These are phyloP conservation scores for Hystrix brachyura DNA, from an alignment of 2,113 vertebrate species.

Conservation along the genomic window DNA sequence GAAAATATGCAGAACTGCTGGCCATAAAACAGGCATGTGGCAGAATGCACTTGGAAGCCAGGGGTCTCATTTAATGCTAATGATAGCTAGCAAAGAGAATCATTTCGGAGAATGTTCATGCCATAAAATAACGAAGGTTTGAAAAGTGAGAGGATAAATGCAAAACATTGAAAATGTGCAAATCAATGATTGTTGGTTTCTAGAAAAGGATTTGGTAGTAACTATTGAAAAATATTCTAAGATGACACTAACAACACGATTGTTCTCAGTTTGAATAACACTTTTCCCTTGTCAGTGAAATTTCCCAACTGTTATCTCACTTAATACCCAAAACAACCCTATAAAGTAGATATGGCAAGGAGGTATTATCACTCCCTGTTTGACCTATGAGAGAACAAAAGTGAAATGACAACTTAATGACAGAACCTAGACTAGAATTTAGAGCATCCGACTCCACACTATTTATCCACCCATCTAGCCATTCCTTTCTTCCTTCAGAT, in stretches of 20 bases:
- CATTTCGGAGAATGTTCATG: conserved; percentile 70
- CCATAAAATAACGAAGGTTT: conserved; percentile 57
- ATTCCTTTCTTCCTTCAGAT: conserved; percentile 53
- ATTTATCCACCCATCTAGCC: conserved; percentile 15
- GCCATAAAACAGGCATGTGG: conserved; percentile 69
- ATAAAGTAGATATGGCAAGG: conserved; percentile 61
- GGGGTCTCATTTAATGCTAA: conserved; percentile 76
- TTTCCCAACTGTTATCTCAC: conserved; percentile 68
- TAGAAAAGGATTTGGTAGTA: background rate
- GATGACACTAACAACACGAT: background rate
- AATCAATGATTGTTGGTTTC: conserved; percentile 40
- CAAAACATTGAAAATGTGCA: background rate
- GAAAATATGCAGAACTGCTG: conserved; percentile 79
- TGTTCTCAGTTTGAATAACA: conserved; percentile 45
- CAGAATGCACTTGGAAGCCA: conserved; percentile 72
- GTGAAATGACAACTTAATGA: conserved; percentile 64
- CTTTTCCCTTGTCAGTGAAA: conserved; percentile 35
- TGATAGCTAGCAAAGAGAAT: conserved; percentile 72
- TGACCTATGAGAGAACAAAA: conserved; percentile 64
- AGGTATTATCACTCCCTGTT: conserved; percentile 60
- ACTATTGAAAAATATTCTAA: conserved; percentile 41
- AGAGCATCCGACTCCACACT: background rate
- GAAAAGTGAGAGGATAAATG: conserved; percentile 45
- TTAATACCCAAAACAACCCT: conserved; percentile 63
- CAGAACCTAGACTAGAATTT: conserved; percentile 51